Percentiles rank a stretch among this genome's conserved stretches.
Evolutionary conservation across 1,140 invertebrate genomes (phyloP).

Genomic region (Mactra quadrangularis): DNA sequence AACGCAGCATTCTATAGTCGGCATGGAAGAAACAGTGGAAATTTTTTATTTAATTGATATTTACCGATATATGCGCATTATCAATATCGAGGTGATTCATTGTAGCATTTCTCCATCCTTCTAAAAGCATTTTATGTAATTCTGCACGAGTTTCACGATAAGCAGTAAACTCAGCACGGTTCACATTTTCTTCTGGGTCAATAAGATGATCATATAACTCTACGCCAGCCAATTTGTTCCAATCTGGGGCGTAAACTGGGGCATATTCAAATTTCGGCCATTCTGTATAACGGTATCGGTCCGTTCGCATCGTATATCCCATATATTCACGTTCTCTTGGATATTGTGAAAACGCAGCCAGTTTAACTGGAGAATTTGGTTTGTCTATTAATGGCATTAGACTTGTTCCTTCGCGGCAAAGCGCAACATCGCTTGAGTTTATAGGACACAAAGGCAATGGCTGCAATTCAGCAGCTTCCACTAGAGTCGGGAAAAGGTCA

Average conservation of each 20-base stretch:
- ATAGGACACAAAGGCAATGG: conserved; percentile 85
- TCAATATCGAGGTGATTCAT: background rate
- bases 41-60: no score
- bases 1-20: no score
- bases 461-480: conserved; percentile 87
- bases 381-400: conserved; percentile 81
- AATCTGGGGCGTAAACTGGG: conserved; percentile 84
- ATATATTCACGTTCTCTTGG: conserved; percentile 87
- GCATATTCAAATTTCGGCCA: conserved; percentile 86
- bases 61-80: background rate
- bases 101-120: conserved; percentile 66
- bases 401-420: conserved; percentile 90
- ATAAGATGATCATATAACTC: conserved; percentile 86
- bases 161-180: conserved; percentile 84
- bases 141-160: conserved; percentile 65
- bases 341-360: conserved; percentile 61
- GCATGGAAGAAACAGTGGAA: no score
- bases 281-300: conserved; percentile 89
- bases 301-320: conserved; percentile 90
- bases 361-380: conserved; percentile 48
- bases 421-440: conserved; percentile 76
- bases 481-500: conserved; percentile 93
- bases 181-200: conserved; percentile 89
- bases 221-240: conserved; percentile 87
- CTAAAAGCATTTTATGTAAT: conserved; percentile 70